phyloP scores from a whole-genome alignment of 1,140 invertebrate species.

The Brachionus sp. region DNA sequence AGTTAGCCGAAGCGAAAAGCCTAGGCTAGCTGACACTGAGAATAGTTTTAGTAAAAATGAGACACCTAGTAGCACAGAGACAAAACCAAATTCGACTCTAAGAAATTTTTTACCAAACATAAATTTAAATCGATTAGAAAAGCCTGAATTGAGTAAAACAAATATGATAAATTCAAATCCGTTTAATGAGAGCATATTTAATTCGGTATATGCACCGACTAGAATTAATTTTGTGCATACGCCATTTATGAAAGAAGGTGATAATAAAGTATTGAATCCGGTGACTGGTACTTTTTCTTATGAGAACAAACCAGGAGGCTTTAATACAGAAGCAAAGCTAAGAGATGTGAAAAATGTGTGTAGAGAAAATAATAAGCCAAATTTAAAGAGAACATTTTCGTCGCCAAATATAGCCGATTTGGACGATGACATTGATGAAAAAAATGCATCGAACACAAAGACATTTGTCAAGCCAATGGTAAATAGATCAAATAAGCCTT shows the following conservation, averaged over 20 bases:
- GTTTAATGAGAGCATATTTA: background rate
- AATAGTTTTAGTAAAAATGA: background rate
- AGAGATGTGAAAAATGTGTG: background rate
- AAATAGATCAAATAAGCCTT: background rate
- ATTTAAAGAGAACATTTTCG: slow-evolving; percentile 33
- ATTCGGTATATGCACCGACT: background rate
- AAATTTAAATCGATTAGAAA: background rate
- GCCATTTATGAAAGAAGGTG: slow-evolving; percentile 28
- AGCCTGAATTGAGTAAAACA: background rate
- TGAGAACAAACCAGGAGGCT: background rate
- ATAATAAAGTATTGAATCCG: slow-evolving; percentile 2
- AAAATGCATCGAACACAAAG: background rate
- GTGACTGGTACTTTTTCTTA: slow-evolving; percentile 29
- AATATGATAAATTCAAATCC: background rate
- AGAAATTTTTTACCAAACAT: background rate
- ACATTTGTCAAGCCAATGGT: background rate
- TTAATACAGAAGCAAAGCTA: background rate
- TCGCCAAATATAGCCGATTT: slow-evolving; percentile 29
- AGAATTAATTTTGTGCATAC: background rate
- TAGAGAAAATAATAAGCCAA: background rate
- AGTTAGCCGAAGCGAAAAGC: no score
- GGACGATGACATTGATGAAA: background rate
- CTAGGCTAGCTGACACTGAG: background rate
- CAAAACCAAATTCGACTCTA: background rate
- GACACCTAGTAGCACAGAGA: background rate